These are phyloP conservation scores for Dicrostonyx torquatus DNA, from an alignment of 2,797 vertebrate species.

Conservation along the genomic window DNA sequence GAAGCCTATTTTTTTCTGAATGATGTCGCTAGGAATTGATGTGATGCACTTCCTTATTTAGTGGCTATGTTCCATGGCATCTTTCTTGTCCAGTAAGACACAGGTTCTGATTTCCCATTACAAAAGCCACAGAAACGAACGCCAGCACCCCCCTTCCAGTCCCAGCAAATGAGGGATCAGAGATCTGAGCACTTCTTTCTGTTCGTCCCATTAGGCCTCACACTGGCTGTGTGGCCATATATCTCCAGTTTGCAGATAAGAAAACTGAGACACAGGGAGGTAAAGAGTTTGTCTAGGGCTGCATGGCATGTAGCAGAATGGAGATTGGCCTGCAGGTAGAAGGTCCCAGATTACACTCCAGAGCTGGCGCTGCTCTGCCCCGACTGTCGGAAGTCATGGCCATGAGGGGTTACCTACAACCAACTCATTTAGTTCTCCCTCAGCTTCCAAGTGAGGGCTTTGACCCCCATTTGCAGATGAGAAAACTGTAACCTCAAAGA, in stretches of 20 bases:
- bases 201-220: not conserved
- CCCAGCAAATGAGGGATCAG: not conserved
- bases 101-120: not conserved
- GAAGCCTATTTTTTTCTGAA: not conserved
- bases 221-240: not conserved
- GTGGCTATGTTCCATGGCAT: not conserved
- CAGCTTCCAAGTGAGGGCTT: not conserved
- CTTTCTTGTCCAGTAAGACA: not conserved
- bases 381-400: not conserved
- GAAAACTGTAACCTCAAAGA: not conserved
- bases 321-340: fast-evolving
- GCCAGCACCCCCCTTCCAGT: not conserved
- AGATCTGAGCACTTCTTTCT: not conserved
- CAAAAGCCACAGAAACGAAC: not conserved
- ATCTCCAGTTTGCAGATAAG: not conserved
- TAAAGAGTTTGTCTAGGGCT: not conserved
- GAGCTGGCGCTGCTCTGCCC: not conserved
- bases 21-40: not conserved
- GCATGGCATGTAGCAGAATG: not conserved
- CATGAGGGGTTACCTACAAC: fast-evolving
- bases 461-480: not conserved
- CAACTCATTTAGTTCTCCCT: not conserved
- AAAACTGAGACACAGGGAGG: not conserved
- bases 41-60: not conserved
- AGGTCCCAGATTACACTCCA: fast-evolving